Evolutionary conservation across 1,140 invertebrate genomes (phyloP), one percentile per base, ranked within the genome.

Genomic region (Drosophila lowei): DNA sequence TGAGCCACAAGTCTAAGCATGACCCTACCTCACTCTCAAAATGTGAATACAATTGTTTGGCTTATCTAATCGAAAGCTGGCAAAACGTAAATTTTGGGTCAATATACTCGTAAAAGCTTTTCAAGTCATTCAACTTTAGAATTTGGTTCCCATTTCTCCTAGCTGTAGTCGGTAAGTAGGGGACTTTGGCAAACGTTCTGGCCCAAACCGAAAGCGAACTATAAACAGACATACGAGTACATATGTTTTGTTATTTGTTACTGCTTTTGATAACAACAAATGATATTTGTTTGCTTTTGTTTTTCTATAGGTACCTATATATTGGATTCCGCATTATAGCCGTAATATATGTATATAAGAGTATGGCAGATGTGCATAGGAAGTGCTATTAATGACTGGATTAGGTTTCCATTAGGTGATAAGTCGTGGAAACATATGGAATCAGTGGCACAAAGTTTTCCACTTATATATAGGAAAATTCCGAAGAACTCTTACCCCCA

Each of bases 231-330:
- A 72, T 61, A 38, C 54, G 42, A 43, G 34, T 23, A 18, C 18
- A 18, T 18, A 18, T 18, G 13, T 18, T 46, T 11, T 50, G 48
- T 52, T 18, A 15, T 30, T 44, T 62, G 49, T 63, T 58, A 60
- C 53, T 48, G 47, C 70, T 74, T 56, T 74, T 65, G 47, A 52
- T 57, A 73, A 73, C 25, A 67, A 70, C 25, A 63, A 73, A 56
- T 41, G n/a, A 21, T 47, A 53, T 71, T 71, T 71, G 48, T 60
- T 71, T 60, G 66, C 30, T 25, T 71, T 71, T 71, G 38, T 42
- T 16, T 25, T 30, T 66, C 42, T 66, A 8, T 18, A 49, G 57
- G 43, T 38, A 38, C 67, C 49, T 68, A 34, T 55, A 67, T 67
- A 44, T 7, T n/a, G n/a, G n/a, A 49, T 38, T 18, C 16, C 44